Percentiles rank a stretch among this genome's conserved stretches.
phyloP scores from a whole-genome alignment of 2,888 invertebrate genomes.

The Poecilobothrus nobilitatus region DNA sequence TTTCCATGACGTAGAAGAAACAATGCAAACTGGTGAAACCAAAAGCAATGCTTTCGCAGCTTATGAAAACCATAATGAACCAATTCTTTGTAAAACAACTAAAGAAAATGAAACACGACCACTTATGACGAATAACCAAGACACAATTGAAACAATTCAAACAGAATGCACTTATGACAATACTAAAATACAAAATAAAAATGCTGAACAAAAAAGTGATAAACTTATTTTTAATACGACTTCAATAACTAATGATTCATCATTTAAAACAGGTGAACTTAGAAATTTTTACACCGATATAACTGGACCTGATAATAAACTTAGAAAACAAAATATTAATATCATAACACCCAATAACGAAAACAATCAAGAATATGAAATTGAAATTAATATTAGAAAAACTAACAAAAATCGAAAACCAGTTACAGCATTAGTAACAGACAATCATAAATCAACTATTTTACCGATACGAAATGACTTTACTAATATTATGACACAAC shows the following conservation, averaged over 20 bases:
- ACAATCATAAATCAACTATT: constrained; percentile 30
- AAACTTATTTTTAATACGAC: constrained; percentile 25
- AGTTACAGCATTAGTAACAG: constrained; percentile 23
- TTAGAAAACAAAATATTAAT: constrained; percentile 35
- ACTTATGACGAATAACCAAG: background rate
- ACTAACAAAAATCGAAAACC: constrained; percentile 31
- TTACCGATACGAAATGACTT: constrained; percentile 24
- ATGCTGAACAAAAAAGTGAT: constrained; percentile 16
- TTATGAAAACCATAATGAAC: background rate
- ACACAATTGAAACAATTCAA: constrained; percentile 11
- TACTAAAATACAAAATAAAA: constrained; percentile 20
- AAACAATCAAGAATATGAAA: constrained; percentile 38
- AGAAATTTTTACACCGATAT: constrained; percentile 34
- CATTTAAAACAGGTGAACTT: constrained; percentile 26
- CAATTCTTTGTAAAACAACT: background rate
- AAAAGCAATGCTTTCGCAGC: background rate
- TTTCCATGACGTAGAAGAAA: background rate
- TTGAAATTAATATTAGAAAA: constrained; percentile 43
- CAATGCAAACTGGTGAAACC: background rate
- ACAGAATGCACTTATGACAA: constrained; percentile 17
- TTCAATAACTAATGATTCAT: constrained; percentile 19
- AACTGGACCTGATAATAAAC: constrained; percentile 27
- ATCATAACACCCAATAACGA: constrained; percentile 32
- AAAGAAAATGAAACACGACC: constrained; percentile 2
- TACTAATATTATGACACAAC: constrained; percentile 27